Evolutionary conservation across 2,797 vertebrate species (phyloP), one percentile per base, ranked within the genome.

Genomic region (Pelochelys cantorii): DNA sequence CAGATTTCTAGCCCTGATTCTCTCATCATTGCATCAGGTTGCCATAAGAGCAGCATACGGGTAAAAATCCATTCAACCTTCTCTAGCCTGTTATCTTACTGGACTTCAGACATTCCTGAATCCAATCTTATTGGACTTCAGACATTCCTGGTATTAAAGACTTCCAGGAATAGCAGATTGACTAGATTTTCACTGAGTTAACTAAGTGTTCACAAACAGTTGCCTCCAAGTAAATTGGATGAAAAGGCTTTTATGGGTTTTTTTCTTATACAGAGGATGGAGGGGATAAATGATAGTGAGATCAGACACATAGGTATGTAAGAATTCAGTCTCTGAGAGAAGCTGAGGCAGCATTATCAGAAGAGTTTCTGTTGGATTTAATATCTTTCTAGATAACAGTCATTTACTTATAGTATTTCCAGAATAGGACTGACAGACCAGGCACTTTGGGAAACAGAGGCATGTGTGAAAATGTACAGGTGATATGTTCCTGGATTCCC

Each of bases 271-370:
- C 18, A 37, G 52, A n/a, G 11, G 1, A 4, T 54, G 89, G 85
- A 10, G 27, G 20, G 37, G 84, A 68, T 29, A 83, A 89, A 65
- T 8, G 56, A 23, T 23, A 92, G 20, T 15, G 89, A 57, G 13
- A 65, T 74, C 56, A 75, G 80, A 54, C 9, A 79, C 7, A 81
- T 81, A 48, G 82, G 54, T n/a, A 7, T 83, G 78, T 87, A n/a
- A 84, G 79, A 37, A 59, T 11, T 37, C 52, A 12, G 6, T 55
- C 91, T 91, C 37, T 78, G 34, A 52, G 42, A 55, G 42, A 7
- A 8, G 14, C 0, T 53, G 14, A 10, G 18, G 12, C 37, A 86
- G 2, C 0, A 0, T 12, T 90, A 20, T 0, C 2, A 42, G 56
- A 1, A 1, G 5, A 56, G 31, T 80, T 84, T 37, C 2, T 2